These are phyloP conservation scores for Calyptommatus sinebrachiatus DNA, from an alignment of 2,113 vertebrate species.

Conservation along the genomic window DNA sequence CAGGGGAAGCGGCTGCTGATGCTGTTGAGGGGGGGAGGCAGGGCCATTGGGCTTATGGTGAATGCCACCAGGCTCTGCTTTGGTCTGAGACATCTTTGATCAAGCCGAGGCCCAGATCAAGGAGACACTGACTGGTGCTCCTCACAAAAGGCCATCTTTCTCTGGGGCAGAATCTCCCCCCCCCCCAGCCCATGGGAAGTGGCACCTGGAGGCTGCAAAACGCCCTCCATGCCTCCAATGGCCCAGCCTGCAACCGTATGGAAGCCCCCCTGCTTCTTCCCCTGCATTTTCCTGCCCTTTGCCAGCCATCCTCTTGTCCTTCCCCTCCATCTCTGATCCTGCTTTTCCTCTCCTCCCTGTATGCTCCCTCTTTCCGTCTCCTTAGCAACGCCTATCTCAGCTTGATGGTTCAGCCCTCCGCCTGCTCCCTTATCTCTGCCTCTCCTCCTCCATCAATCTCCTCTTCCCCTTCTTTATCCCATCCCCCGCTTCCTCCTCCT, in stretches of 20 bases:
- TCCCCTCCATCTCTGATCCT: conserved; percentile 58
- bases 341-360: conserved; percentile 54
- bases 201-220: too few relatives aligned
- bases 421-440: conserved; percentile 66
- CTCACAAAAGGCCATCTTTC: too few relatives aligned
- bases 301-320: not conserved
- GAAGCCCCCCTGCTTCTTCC: not conserved
- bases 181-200: not conserved
- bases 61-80: not conserved
- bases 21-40: not conserved
- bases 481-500: conserved; percentile 47
- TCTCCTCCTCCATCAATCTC: conserved; percentile 72
- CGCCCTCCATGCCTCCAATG: too few relatives aligned
- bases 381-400: conserved; percentile 73
- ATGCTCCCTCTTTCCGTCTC: conserved; percentile 72
- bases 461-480: conserved; percentile 54
- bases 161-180: not conserved
- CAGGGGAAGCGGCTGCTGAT: not conserved
- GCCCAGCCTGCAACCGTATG: too few relatives aligned
- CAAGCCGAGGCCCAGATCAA: not conserved
- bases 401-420: conserved; percentile 52
- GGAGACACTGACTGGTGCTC: too few relatives aligned
- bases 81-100: not conserved
- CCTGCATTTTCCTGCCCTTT: not conserved
- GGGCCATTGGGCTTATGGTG: too few relatives aligned